phyloP scores from a whole-genome alignment of 1,140 invertebrate species.

The Bombus fervidus region DNA sequence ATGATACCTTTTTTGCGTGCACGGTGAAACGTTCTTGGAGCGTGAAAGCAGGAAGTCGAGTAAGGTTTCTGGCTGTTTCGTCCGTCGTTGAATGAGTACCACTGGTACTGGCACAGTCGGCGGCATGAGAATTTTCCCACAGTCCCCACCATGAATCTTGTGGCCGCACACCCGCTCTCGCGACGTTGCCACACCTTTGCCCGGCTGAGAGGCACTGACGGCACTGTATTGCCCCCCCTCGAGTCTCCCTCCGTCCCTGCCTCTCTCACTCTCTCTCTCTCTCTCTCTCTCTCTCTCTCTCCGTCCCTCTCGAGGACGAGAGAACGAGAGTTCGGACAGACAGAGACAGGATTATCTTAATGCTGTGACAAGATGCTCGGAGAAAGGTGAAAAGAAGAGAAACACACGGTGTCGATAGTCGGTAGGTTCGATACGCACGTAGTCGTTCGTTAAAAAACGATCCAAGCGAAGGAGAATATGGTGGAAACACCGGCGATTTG shows the following conservation, averaged over 20 bases:
- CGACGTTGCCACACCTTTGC: conserved; percentile 80
- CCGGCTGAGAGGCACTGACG: conserved; percentile 70
- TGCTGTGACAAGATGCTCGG: conserved; percentile 1
- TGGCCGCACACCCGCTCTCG: conserved; percentile 77
- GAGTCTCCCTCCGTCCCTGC: too few relatives aligned
- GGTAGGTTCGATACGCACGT: neutral
- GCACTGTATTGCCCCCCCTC: conserved; percentile 54
- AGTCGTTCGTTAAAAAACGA: conserved; percentile 1
- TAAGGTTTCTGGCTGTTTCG: conserved; percentile 2
- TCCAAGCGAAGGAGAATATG: too few relatives aligned
- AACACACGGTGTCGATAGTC: neutral
- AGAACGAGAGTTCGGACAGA: neutral
- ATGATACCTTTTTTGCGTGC: conserved; percentile 40
- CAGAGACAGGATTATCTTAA: conserved; percentile 2
- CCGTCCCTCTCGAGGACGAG: neutral
- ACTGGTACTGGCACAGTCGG: conserved; percentile 71
- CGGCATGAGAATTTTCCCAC: conserved; percentile 83
- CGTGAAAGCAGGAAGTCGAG: conserved; percentile 74
- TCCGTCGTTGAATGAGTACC: conserved; percentile 70
- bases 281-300: too few relatives aligned
- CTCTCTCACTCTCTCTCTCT: too few relatives aligned
- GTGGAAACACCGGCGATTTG: neutral
- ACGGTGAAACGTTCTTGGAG: conserved; percentile 65
- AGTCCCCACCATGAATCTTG: conserved; percentile 76
- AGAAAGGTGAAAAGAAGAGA: conserved; percentile 45